Conservation (phyloP, 2,113 vertebrate species). For the Dipodomys spectabilis region DNA sequence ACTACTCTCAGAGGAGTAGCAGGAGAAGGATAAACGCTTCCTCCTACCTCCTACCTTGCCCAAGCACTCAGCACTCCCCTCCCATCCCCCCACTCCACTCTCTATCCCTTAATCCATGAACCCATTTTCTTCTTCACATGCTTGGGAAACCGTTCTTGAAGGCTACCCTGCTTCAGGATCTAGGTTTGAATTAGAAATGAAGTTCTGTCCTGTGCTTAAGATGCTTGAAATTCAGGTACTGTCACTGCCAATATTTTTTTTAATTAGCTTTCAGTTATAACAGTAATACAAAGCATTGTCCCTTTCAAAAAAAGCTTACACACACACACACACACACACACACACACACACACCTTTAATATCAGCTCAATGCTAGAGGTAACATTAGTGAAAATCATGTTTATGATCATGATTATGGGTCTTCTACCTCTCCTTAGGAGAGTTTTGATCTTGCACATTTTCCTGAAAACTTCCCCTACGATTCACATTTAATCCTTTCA, state of each 20-base stretch:
- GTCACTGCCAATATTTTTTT: background rate
- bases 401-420: too few relatives aligned
- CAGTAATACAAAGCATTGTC: background rate
- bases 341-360: background rate
- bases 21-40: background rate
- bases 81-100: background rate
- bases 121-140: background rate
- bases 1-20: too few relatives aligned
- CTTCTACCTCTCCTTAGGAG: background rate
- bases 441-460: background rate
- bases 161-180: background rate
- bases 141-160: background rate
- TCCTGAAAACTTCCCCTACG: background rate
- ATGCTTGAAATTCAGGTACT: background rate
- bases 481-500: background rate
- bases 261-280: background rate
- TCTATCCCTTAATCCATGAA: background rate
- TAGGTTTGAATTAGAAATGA: background rate
- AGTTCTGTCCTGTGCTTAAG: background rate
- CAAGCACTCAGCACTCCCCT: background rate
- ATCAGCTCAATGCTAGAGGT: background rate
- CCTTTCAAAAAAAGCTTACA: background rate
- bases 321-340: too few relatives aligned
- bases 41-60: background rate
- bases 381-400: too few relatives aligned